phyloP scores from a whole-genome alignment of 2,113 vertebrate species.

The Nansenia antarctica region DNA sequence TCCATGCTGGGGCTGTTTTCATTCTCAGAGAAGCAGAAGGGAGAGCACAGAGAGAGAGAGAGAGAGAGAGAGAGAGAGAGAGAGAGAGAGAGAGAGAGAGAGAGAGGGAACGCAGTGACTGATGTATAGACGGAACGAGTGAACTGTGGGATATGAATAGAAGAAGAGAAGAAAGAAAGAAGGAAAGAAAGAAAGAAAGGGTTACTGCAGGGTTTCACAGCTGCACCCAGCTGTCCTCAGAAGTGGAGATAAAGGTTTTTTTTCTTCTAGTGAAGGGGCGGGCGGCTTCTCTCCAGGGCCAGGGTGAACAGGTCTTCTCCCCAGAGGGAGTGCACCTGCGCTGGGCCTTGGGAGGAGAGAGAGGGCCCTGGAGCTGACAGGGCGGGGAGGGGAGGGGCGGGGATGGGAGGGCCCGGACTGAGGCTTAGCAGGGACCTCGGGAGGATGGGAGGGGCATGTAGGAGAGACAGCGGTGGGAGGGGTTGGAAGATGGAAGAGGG shows the following conservation, averaged over 20 bases:
- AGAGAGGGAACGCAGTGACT: too few species aligned
- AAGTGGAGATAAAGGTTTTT: conserved; percentile 61
- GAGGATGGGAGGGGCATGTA: neutral
- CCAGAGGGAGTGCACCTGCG: conserved; percentile 66
- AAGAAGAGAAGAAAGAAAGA: neutral
- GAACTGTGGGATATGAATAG: too few species aligned
- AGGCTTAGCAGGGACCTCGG: neutral
- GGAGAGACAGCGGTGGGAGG: neutral
- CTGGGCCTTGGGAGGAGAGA: conserved; percentile 27
- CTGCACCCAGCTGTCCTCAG: conserved; percentile 61
- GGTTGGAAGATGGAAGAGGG: neutral
- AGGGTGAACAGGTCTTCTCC: conserved; percentile 47
- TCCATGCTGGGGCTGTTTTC: conserved; percentile 1
- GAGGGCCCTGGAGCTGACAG: conserved; percentile 12
- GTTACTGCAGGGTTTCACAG: conserved; percentile 55
- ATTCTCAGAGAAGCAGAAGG: conserved; percentile 12
- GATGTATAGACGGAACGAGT: too few species aligned
- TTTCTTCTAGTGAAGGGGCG: conserved; percentile 48
- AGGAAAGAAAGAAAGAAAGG: conserved; percentile 30
- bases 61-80: too few species aligned
- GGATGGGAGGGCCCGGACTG: neutral
- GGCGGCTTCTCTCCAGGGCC: conserved; percentile 37
- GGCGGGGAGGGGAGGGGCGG: too few species aligned
- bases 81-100: too few species aligned
- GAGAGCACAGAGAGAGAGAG: too few species aligned